Conservation (phyloP, 2,797 vertebrate species). For the Fistularia commersonii region DNA sequence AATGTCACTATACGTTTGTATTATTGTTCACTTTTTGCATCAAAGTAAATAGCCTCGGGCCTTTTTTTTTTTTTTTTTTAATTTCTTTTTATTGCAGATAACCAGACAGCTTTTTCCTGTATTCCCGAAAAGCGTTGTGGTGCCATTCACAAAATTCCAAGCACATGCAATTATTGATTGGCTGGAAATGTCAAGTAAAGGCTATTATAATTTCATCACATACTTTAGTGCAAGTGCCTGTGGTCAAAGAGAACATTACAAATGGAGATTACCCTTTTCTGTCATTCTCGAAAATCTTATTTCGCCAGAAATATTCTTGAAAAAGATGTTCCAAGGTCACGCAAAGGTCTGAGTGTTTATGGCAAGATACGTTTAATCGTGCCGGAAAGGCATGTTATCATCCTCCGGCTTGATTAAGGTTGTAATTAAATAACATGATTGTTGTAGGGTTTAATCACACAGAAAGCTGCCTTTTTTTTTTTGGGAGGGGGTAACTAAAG, state of each 20-base stretch:
- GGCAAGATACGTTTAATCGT: too few relatives aligned
- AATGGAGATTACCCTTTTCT: conserved; percentile 5
- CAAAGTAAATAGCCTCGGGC: conserved; percentile 25
- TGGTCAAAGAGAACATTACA: conserved; percentile 11
- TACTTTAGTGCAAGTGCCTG: conserved; percentile 20
- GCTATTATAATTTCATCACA: conserved; percentile 30
- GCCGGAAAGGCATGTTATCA: too few relatives aligned
- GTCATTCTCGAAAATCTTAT: too few relatives aligned
- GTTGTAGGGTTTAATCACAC: too few relatives aligned
- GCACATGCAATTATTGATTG: conserved; percentile 55
- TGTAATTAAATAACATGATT: too few relatives aligned
- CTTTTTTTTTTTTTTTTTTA: conserved; percentile 2
- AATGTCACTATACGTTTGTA: conserved; percentile 52
- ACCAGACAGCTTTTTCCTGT: conserved; percentile 15
- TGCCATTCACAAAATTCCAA: conserved; percentile 31
- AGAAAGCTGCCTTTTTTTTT: too few relatives aligned
- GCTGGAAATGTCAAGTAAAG: conserved; percentile 61
- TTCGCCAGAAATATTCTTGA: too few relatives aligned
- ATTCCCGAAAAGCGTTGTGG: conserved; percentile 14
- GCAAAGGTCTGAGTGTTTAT: too few relatives aligned
- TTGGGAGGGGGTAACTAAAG: too few relatives aligned
- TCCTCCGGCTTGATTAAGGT: too few relatives aligned
- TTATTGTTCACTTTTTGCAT: conserved; percentile 21
- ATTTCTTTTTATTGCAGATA: conserved; percentile 4
- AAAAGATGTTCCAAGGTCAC: too few relatives aligned